Conservation (phyloP, 2,888 invertebrate genomes). For the Netelia inedita region DNA sequence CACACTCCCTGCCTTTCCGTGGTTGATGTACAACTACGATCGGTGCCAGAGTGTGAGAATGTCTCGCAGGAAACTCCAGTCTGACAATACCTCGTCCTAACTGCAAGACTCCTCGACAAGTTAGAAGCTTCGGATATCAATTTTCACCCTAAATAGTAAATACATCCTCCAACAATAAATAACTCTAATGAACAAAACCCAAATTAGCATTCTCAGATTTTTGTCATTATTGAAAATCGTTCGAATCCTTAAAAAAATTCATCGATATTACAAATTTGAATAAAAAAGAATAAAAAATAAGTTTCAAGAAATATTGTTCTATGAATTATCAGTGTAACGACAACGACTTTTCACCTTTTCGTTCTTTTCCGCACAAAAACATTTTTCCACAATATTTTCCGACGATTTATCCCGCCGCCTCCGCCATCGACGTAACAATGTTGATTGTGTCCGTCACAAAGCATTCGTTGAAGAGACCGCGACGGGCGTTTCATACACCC, state of each 20-base stretch:
- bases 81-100: background rate
- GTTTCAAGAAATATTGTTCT: too few relatives aligned
- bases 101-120: conserved; percentile 2
- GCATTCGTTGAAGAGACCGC: conserved; percentile 17
- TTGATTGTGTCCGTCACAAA: conserved; percentile 18
- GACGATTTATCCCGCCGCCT: background rate
- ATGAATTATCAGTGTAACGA: too few relatives aligned
- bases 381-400: background rate
- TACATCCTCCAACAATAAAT: too few relatives aligned
- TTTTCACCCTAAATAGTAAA: background rate
- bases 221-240: too few relatives aligned
- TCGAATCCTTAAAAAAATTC: too few relatives aligned
- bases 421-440: conserved; percentile 6
- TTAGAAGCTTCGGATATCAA: background rate
- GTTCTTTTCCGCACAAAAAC: too few relatives aligned
- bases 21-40: too few relatives aligned
- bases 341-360: too few relatives aligned
- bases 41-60: background rate
- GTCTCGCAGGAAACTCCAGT: background rate
- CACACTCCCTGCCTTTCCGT: background rate
- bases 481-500: background rate
- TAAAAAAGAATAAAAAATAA: too few relatives aligned
- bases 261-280: too few relatives aligned
- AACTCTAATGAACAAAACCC: too few relatives aligned
- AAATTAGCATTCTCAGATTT: too few relatives aligned